Conservation (phyloP, 2,888 invertebrate genomes). For the Agrotis exclamationis region DNA sequence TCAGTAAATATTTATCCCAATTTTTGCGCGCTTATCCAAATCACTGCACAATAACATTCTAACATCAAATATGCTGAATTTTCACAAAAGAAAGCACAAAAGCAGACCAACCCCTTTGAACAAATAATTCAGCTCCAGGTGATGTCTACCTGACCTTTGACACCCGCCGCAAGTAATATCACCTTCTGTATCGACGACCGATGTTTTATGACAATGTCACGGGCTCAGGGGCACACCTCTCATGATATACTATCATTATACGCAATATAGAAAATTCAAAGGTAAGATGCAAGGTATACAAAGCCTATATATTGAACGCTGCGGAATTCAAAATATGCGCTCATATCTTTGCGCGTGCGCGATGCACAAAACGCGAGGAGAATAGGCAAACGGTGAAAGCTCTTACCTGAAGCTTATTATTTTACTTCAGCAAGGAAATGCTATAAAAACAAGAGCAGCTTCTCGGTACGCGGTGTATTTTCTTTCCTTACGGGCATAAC, state of each 20-base stretch:
- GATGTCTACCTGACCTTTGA: neutral
- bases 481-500: constrained; percentile 32
- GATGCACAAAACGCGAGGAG: constrained; percentile 41
- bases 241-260: constrained; percentile 15
- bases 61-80: neutral
- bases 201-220: constrained; percentile 3
- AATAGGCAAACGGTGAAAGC: constrained; percentile 36
- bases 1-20: neutral
- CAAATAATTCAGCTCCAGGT: constrained; percentile 25
- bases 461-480: constrained; percentile 27
- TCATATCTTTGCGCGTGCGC: constrained; percentile 44
- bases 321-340: constrained; percentile 51
- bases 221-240: neutral
- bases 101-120: constrained; percentile 1
- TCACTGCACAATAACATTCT: neutral
- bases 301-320: constrained; percentile 48
- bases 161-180: constrained; percentile 10
- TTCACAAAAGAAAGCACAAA: neutral
- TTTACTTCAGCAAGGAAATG: constrained; percentile 24
- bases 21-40: neutral
- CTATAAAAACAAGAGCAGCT: constrained; percentile 1
- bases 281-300: constrained; percentile 41
- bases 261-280: constrained; percentile 22
- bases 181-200: constrained; percentile 4
- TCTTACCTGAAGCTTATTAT: constrained; percentile 29